A percentile compares a stretch with the other conserved stretches of the same genome.
Evolutionary conservation across 2,113 vertebrate genomes (phyloP).

Genomic region (Cephalopholis sonnerati): DNA sequence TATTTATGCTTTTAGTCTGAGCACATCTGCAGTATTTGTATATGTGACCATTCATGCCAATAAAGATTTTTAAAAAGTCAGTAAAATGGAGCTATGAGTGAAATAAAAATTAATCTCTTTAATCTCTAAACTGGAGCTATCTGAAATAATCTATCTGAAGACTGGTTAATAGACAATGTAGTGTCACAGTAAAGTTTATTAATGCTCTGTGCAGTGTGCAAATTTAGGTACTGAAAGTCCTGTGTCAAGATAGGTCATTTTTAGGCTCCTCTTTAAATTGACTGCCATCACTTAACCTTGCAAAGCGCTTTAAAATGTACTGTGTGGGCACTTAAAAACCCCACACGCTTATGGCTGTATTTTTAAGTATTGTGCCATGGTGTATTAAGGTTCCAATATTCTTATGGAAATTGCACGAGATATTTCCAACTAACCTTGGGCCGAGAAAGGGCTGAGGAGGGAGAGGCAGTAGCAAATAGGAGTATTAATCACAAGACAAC

Average conservation of each 20-base stretch:
- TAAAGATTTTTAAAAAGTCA: too few relatives aligned
- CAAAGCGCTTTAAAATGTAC: slow-evolving; percentile 15
- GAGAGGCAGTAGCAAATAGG: slow-evolving; percentile 65
- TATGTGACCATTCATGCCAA: too few relatives aligned
- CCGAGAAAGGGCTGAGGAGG: slow-evolving; percentile 54
- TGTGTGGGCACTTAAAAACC: slow-evolving; percentile 24
- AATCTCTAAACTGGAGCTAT: too few relatives aligned
- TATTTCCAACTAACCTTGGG: slow-evolving; percentile 78
- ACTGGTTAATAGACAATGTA: background rate
- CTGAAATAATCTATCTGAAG: too few relatives aligned
- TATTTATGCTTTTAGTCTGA: too few relatives aligned
- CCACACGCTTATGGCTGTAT: background rate
- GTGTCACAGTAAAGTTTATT: background rate
- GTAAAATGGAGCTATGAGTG: too few relatives aligned
- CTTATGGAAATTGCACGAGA: slow-evolving; percentile 49
- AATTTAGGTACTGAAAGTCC: background rate
- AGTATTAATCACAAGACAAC: slow-evolving; percentile 76
- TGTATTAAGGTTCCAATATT: slow-evolving; percentile 53
- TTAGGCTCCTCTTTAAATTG: slow-evolving; percentile 2
- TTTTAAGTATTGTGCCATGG: slow-evolving; percentile 26
- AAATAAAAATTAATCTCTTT: too few relatives aligned
- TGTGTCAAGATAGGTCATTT: background rate
- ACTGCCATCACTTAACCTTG: slow-evolving; percentile 34
- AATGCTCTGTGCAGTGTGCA: background rate
- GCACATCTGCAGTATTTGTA: too few relatives aligned